Base-by-base conservation (phyloP, 2,888 invertebrate species). In the Lasioglossum zephyrum region DNA sequence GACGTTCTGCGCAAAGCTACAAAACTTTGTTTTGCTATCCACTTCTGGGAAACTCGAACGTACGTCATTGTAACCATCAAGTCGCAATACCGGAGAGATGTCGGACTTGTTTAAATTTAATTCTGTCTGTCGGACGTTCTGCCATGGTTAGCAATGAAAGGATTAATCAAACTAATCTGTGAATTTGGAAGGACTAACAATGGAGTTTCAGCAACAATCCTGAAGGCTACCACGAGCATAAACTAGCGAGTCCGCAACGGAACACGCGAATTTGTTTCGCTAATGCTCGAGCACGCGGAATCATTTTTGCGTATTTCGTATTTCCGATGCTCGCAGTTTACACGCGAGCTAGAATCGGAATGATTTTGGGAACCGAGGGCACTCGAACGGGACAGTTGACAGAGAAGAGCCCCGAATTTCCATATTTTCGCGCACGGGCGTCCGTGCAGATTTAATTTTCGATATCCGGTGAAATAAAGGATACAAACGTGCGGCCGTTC, bases 361-460 rank as follows among this genome's bases (percentile, higher is more conserved):
- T 36, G 47, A 53, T 36, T 53, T 22, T 36, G 49, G 49, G n/a
- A 31, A 13, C 49, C 49, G 16, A 53, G 53, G 5, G 13, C 16
- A 22, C 57, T n/a, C 8, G 36, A 57, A 74, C 26, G 5, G 18
- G 39, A 26, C 57, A 6, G 22, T 53, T n/a, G 53, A 53, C 53
- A 53, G 53, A n/a, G 53, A 53, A 22, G 53, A 53, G 53, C 22
- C 39, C 5, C 53, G 5, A 53, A 39, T 4, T n/a, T 57, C 41
- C 36, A 57, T 74, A 53, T 44, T 57, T 57, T 74, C 39, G 16
- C n/a, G 0, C n/a, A 53, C 18, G 53, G 18, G 60, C 75, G 8
- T n/a, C 53, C 72, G 44, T 16, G 22, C 26, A 75, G 75, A 44
- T 75, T 75, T 75, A 41, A 26, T 72, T 72, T 44, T 47, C 72